These are phyloP conservation scores for Lamellibrachia satsuma DNA, from an alignment of 2,888 invertebrate genomes.

Conservation along the genomic window DNA sequence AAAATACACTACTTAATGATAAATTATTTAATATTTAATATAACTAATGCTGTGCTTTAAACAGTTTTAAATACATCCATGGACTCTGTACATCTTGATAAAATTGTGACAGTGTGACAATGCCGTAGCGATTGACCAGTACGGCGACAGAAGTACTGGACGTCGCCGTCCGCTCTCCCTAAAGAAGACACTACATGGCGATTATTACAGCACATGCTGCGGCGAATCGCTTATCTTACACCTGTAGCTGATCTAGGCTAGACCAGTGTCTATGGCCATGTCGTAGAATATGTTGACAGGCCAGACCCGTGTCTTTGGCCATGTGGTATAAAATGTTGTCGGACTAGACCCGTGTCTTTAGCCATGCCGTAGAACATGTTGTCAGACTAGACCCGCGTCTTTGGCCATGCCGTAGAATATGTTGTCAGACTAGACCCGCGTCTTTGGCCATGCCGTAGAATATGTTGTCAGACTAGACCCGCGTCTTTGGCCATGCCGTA, in stretches of 20 bases:
- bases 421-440: background rate
- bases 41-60: too few relatives aligned
- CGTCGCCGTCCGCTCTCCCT: background rate
- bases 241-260: background rate
- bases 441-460: too few relatives aligned
- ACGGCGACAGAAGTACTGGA: background rate
- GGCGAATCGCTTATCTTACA: background rate
- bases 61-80: too few relatives aligned
- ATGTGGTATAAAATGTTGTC: conserved; percentile 38
- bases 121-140: background rate
- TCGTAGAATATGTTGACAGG: background rate
- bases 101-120: background rate
- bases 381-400: conserved; percentile 49
- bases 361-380: too few relatives aligned
- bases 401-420: conserved; percentile 60
- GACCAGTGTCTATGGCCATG: too few relatives aligned
- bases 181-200: background rate
- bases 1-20: too few relatives aligned
- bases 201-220: background rate
- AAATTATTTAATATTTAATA: too few relatives aligned
- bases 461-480: too few relatives aligned
- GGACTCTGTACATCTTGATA: too few relatives aligned
- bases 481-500: too few relatives aligned
- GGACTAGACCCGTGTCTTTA: too few relatives aligned
- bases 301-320: background rate